These are phyloP conservation scores for Pogonognathellus flavescens DNA, from an alignment of 1,140 invertebrate genomes.

Conservation along the genomic window DNA sequence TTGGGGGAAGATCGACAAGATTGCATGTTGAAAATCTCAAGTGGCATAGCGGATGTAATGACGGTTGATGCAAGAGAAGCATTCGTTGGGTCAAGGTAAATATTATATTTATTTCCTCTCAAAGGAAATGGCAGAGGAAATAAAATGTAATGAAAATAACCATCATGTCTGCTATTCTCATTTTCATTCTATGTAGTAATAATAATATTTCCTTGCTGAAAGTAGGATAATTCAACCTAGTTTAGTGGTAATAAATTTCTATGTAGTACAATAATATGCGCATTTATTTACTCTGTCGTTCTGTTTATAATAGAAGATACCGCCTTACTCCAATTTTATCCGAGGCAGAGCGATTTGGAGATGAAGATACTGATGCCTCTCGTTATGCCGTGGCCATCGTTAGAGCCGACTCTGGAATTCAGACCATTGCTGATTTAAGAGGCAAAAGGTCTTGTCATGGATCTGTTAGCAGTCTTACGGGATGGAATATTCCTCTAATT, in stretches of 20 bases:
- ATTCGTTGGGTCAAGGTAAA: slow-evolving; percentile 62
- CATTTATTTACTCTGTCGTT: slow-evolving; percentile 15
- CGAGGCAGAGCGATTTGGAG: slow-evolving; percentile 66
- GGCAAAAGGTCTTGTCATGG: slow-evolving; percentile 66
- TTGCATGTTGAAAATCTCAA: slow-evolving; percentile 65
- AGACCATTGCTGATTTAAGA: slow-evolving; percentile 62
- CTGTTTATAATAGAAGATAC: slow-evolving; percentile 52
- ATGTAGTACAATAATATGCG: not conserved
- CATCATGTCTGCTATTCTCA: too few species aligned
- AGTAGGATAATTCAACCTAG: not conserved
- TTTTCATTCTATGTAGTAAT: too few species aligned
- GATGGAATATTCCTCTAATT: slow-evolving; percentile 66
- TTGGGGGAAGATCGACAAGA: slow-evolving; percentile 60
- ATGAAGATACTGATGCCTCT: slow-evolving; percentile 66
- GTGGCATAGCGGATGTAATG: slow-evolving; percentile 65
- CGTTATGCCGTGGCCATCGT: slow-evolving; percentile 64
- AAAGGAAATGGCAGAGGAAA: not conserved
- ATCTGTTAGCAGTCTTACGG: slow-evolving; percentile 60
- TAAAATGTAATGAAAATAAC: not conserved
- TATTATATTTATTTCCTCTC: not conserved
- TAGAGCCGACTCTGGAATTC: slow-evolving; percentile 64
- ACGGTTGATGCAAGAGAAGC: slow-evolving; percentile 64
- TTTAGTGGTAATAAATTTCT: not conserved
- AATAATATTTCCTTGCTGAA: too few species aligned
- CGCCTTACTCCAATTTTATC: slow-evolving; percentile 65